These are phyloP conservation scores for Mallotus villosus DNA, from an alignment of 2,797 vertebrate genomes.

Conservation along the genomic window DNA sequence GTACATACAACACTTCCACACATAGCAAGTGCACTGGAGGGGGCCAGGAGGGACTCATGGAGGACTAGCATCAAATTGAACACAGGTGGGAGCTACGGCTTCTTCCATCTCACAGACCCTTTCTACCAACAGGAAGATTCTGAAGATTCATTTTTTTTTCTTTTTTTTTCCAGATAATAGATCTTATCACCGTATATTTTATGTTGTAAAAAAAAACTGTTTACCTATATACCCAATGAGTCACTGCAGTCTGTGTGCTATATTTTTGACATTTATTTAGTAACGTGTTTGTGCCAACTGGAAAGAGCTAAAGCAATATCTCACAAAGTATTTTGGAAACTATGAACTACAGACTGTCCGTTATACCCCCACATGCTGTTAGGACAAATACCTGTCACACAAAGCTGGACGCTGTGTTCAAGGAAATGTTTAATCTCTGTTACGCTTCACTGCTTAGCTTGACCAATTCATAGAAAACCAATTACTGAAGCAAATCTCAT, in stretches of 20 bases:
- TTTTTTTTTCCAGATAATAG: not conserved
- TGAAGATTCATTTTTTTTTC: not conserved
- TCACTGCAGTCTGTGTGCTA: conserved; percentile 27
- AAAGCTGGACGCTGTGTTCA: not conserved
- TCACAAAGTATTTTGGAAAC: not conserved
- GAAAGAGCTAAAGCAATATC: conserved; percentile 40
- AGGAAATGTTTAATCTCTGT: not conserved
- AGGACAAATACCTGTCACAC: not conserved
- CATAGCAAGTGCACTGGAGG: not conserved
- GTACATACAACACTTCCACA: conserved; percentile 67
- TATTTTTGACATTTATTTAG: conserved; percentile 15
- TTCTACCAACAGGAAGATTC: conserved; percentile 2
- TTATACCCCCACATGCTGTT: conserved; percentile 43
- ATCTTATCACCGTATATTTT: conserved; percentile 29
- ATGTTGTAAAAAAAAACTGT: conserved; percentile 21
- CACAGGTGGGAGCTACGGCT: not conserved
- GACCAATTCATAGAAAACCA: not conserved
- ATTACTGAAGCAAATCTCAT: conserved; percentile 5
- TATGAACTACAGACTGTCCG: conserved; percentile 19
- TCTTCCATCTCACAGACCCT: not conserved
- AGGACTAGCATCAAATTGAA: not conserved
- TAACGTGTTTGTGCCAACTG: conserved; percentile 38
- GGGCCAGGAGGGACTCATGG: not conserved
- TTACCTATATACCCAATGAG: conserved; percentile 21
- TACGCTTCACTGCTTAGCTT: not conserved